Base-by-base conservation (phyloP, 30 jellyfish, hydroid and myxozoan genomes). In the Turritopsis dohrnii region DNA sequence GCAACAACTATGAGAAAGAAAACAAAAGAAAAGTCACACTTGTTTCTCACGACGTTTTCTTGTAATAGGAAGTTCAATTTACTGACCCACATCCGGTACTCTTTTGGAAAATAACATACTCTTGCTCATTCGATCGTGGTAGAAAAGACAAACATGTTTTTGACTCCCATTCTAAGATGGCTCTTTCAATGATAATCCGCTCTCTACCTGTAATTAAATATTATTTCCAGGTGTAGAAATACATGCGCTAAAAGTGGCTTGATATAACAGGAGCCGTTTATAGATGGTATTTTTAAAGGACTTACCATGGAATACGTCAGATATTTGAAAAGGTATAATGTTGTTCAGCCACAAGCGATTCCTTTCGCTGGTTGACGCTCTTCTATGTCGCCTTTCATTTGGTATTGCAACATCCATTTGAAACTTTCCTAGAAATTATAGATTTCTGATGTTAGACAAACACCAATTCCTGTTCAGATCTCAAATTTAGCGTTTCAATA, bases 1-100 rank as follows among this genome's bases (percentile, higher is more conserved):
- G 72, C 95, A 86, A 75, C 97, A 90, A 27, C 97, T 90, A 65
- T 21, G 0, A 72, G 28, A 26, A 19, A 72, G 28, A 72, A 21
- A 26, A 75, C 25, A 52, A 16, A 75, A 0, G 16, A 41, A 5
- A 41, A n/a, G n/a, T n/a, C n/a, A n/a, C n/a, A n/a, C n/a, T n/a
- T n/a, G n/a, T n/a, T n/a, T n/a, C n/a, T n/a, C n/a, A n/a, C n/a
- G n/a, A 21, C 19, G 65, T 1, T 74, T 29, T 29, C 24, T 41
- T 41, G 60, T 5, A 3, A 41, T 41, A 41, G 13, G 13, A 41
- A 3, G 60, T 41, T 13, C 29, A 30, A 21, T 41, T 22, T 30
- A 16, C 88, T 1, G 52, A 81, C 88, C 88, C 88, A 53, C 88
- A 81, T 9, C 66, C 41, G 7, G 52, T 28, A 9, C 53, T 54